Evolutionary conservation across 2,113 vertebrate species (phyloP).

Genomic region (Probosciger aterrimus): DNA sequence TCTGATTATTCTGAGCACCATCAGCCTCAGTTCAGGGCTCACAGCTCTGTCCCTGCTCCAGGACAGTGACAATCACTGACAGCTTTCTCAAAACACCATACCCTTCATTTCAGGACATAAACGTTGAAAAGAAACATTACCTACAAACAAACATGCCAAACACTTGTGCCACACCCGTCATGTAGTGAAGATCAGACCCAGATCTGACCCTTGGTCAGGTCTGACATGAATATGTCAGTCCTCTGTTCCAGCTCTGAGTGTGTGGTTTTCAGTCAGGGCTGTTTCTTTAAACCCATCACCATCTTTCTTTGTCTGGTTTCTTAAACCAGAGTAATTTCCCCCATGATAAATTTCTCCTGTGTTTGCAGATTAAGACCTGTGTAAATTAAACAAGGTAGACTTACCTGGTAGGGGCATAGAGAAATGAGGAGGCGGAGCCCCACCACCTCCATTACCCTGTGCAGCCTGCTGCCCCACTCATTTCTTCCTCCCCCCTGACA

Average conservation of each 20-base stretch:
- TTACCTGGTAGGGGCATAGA: not conserved
- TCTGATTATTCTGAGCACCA: not conserved
- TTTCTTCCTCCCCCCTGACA: not conserved
- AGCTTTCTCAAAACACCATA: not conserved
- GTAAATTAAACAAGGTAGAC: not conserved
- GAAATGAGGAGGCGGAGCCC: not conserved
- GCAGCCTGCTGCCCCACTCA: not conserved
- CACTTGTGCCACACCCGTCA: not conserved
- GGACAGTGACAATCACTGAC: not conserved
- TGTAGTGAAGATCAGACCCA: not conserved
- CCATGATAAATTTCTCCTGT: not conserved
- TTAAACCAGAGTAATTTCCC: slow-evolving; percentile 4
- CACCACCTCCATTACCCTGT: fast-evolving
- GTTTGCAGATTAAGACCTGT: not conserved
- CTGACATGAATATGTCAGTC: not conserved
- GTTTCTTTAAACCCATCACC: not conserved
- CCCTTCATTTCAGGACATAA: not conserved
- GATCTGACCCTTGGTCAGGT: not conserved
- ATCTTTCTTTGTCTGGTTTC: not conserved
- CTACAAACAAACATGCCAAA: not conserved
- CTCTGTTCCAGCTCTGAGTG: not conserved
- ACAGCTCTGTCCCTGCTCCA: not conserved
- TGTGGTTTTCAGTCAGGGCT: not conserved
- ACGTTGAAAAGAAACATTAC: not conserved
- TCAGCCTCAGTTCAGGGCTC: not conserved